Evolutionary conservation across 1,140 invertebrate genomes (phyloP).

Genomic region (Saccostrea cuccullata): DNA sequence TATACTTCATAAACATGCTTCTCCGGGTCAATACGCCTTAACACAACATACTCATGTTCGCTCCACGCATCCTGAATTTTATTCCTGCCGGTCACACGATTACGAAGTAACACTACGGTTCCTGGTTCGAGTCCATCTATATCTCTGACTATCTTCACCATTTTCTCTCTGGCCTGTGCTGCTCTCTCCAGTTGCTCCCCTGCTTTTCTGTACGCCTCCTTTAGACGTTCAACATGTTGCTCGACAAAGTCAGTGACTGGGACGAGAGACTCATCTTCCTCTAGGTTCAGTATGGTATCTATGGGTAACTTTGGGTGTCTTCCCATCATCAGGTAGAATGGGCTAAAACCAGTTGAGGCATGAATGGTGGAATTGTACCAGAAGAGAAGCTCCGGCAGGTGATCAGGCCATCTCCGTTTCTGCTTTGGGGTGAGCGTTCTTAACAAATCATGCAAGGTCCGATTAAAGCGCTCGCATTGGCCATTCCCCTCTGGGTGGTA

Average conservation of each 20-base stretch:
- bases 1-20: slow-evolving; percentile 12
- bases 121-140: slow-evolving; percentile 1
- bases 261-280: not conserved
- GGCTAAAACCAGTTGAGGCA: slow-evolving; percentile 48
- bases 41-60: not conserved
- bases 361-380: slow-evolving; percentile 27
- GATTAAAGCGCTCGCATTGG: slow-evolving; percentile 32
- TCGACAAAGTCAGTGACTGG: not conserved
- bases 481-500: slow-evolving; percentile 27
- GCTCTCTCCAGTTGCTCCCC: slow-evolving; percentile 36
- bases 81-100: slow-evolving; percentile 21
- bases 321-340: slow-evolving; percentile 55
- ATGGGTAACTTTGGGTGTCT: slow-evolving; percentile 23
- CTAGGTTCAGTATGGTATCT: slow-evolving; percentile 17
- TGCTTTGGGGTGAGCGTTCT: slow-evolving; percentile 21
- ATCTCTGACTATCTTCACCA: not conserved
- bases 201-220: slow-evolving; percentile 24
- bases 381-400: slow-evolving; percentile 12
- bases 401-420: slow-evolving; percentile 29
- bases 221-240: not conserved
- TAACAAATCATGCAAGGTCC: slow-evolving; percentile 10
- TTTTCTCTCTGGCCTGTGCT: slow-evolving; percentile 18
- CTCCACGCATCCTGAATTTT: slow-evolving; percentile 20
- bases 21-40: not conserved
- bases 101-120: slow-evolving; percentile 24